Conservation (phyloP, 2,113 vertebrate species). For the Falco punctatus region DNA sequence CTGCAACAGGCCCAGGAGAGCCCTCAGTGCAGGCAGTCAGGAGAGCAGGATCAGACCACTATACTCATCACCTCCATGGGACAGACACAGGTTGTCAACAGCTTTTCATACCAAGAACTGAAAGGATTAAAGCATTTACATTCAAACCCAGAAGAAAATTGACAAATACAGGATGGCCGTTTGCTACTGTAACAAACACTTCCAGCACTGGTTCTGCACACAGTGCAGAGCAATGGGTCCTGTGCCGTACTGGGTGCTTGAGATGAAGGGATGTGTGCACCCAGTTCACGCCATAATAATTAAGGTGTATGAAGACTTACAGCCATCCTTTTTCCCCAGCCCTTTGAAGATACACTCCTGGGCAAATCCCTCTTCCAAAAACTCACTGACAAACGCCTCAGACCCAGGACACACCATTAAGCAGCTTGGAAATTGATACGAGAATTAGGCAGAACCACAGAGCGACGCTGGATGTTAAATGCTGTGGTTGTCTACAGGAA, state of each 20-base stretch:
- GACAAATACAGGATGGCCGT: neutral
- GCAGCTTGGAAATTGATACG: neutral
- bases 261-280: neutral
- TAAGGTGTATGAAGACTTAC: neutral
- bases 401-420: neutral
- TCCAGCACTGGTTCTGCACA: accelerated
- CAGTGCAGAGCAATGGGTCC: neutral
- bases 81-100: neutral
- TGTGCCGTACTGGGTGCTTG: neutral
- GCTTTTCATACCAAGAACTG: neutral
- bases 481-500: neutral
- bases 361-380: neutral
- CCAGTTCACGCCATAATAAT: neutral
- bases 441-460: neutral
- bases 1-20: neutral
- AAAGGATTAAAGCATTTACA: neutral
- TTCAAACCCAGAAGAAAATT: neutral
- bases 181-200: neutral
- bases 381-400: neutral
- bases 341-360: neutral
- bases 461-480: neutral
- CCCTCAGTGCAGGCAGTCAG: accelerated
- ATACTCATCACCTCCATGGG: neutral
- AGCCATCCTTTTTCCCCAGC: neutral
- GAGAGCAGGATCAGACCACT: neutral